Conservation (phyloP, 2,113 vertebrate genomes). For the Actenoides hombroni region DNA sequence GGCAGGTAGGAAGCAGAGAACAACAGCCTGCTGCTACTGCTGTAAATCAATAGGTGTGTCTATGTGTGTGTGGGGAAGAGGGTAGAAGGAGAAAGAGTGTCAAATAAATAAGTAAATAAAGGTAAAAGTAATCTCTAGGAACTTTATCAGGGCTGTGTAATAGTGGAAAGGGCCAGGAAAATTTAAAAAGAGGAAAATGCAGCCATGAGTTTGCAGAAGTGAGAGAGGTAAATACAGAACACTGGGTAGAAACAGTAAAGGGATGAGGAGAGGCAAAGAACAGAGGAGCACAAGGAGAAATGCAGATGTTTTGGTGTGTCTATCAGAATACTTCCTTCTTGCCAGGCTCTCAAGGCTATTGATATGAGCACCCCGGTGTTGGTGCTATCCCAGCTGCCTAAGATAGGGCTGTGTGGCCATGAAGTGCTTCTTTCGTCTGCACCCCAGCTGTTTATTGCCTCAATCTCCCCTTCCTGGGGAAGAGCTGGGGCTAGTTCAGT, state of each 20-base stretch:
- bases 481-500: neutral
- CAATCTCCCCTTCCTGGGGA: neutral
- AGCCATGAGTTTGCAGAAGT: neutral
- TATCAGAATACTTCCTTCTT: neutral
- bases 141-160: neutral
- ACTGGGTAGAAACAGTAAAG: neutral
- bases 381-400: neutral
- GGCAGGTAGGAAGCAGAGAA: neutral
- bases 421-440: neutral
- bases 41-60: conserved; percentile 3
- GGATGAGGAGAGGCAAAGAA: neutral
- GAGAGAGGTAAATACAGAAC: neutral
- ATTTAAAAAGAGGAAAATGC: neutral
- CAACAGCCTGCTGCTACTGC: neutral
- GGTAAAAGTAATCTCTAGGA: neutral
- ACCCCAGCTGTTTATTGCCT: neutral
- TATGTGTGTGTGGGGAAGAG: fast-evolving
- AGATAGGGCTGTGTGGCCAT: neutral
- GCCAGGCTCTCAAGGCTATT: neutral
- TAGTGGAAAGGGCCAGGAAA: neutral
- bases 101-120: neutral
- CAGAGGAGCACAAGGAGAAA: neutral
- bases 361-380: fast-evolving
- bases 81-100: neutral
- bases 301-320: neutral